Evolutionary conservation across 2,888 invertebrate species (phyloP), one percentile per base, ranked within the genome.

Genomic region (Leptinotarsa juncta): DNA sequence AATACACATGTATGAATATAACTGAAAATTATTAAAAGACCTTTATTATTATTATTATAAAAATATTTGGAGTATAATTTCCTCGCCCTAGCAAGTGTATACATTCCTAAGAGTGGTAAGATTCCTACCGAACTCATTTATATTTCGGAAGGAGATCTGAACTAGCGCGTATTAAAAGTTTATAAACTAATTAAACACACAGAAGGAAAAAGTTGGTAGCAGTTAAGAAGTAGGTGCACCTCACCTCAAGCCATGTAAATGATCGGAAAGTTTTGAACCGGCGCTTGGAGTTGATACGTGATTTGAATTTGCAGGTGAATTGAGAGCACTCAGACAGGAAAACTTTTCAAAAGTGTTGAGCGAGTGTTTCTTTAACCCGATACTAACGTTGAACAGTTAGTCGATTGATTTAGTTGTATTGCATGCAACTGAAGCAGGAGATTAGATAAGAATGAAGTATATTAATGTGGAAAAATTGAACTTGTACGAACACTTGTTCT

Each of bases 211-310:
- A 74, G 66, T 71, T 69, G 65, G 49, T 32, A 53, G 55, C 53
- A 71, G 74, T 72, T 69, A 49, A 18, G 69, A 49, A 57, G 55
- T 69, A 67, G 66, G 67, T 72, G 49, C 71, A 72, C 26, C 42
- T 69, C 42, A 75, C 69, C 71, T 71, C 69, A 68, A 75, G 74
- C 74, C 62, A 65, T 57, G 49, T 75, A 68, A 74, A 74, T 74
- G 60, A 71, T 60, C 42, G 49, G 55, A 75, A 75, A 75, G 68
- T 75, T 75, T 68, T 55, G 62, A 71, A 69, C 26, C 42, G 62
- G n/a, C 62, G 26, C 42, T 42, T 62, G 68, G 50, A 68, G 68
- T 68, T 32, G 55, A 42, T 55, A 68, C 68, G 68, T 68, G 68
- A 50, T 55, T 18, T 20, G 68, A 68, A 68, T 68, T 18, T 68